Evolutionary conservation across 2,797 vertebrate species (phyloP), one percentile per base, ranked within the genome.

Genomic region (Myripristis jacobus): DNA sequence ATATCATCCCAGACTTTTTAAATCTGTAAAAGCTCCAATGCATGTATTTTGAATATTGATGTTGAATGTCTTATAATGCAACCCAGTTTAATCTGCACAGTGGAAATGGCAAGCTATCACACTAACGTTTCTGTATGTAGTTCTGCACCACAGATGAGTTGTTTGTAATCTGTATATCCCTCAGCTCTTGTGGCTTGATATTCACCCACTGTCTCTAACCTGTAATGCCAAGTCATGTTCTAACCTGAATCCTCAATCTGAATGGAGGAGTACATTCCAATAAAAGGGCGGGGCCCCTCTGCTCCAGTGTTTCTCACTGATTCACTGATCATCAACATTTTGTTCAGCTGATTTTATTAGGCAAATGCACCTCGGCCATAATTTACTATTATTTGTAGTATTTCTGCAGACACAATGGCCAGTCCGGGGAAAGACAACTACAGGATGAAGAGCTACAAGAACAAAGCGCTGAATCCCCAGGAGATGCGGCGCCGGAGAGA

Each of bases 381-480:
- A 56, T 16, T 13, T 2, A 19, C 18, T 29, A 3, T 38, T 11
- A 1, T 66, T 34, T 29, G 10, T 31, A 4, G 1, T 36, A 3
- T 15, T 44, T 63, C 25, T 54, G 24, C 79, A 96, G 95, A 94
- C 70, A 87, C 83, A 4, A 96, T 97, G 96, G 95, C 96, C 25
- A 96, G 95, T 86, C 95, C 95, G 0, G 95, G 93, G 64, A 97
- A 95, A 83, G 96, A 96, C 81, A 96, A 94, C 85, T 95, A 91
- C 82, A 93, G 96, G 86, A 97, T 98, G 95, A 98, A 95, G 89
- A 96, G 96, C 89, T 98, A 97, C 63, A 98, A 97, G 89, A 98
- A 98, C 92, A 98, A 97, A 87, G 96, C 96, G 0, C 84, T 97
- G 79, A 98, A 97, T 90, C 94, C 96, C 43, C 96, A 97, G 91